phyloP scores from a whole-genome alignment of 2,888 invertebrate species.

The Choristoneura rosaceana region DNA sequence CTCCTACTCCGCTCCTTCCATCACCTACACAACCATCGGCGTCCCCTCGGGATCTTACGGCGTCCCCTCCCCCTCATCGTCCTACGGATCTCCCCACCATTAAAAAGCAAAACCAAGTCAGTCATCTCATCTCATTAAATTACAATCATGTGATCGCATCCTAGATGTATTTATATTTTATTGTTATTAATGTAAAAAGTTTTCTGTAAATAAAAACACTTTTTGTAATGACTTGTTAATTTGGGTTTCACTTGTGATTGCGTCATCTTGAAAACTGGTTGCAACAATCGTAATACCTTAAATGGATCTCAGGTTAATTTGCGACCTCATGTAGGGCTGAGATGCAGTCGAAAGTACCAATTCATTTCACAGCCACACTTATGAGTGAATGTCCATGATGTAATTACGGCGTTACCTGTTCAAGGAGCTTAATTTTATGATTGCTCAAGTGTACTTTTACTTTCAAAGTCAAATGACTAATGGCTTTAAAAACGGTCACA shows the following conservation, averaged over 20 bases:
- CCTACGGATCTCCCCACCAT: slow-evolving; percentile 79
- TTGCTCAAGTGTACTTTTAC: slow-evolving; percentile 41
- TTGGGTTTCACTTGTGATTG: slow-evolving; percentile 50
- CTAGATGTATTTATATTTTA: slow-evolving; percentile 74
- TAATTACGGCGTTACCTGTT: slow-evolving; percentile 10
- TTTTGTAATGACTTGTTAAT: slow-evolving; percentile 59
- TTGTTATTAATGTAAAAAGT: slow-evolving; percentile 76
- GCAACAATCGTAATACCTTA: slow-evolving; percentile 56
- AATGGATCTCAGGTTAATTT: slow-evolving; percentile 49
- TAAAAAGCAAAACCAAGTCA: slow-evolving; percentile 65
- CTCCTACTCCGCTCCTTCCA: slow-evolving; percentile 63
- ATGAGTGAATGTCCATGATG: slow-evolving; percentile 12
- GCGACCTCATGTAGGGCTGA: slow-evolving; percentile 26
- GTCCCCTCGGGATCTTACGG: slow-evolving; percentile 80
- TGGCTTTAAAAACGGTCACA: slow-evolving; percentile 13
- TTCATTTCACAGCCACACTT: slow-evolving; percentile 14
- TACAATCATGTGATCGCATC: slow-evolving; percentile 81
- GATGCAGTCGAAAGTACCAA: slow-evolving; percentile 15
- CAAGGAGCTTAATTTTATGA: slow-evolving; percentile 11
- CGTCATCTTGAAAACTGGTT: slow-evolving; percentile 44
- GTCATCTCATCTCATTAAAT: slow-evolving; percentile 69
- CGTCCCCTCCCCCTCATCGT: slow-evolving; percentile 73
- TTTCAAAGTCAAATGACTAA: slow-evolving; percentile 38
- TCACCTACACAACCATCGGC: slow-evolving; percentile 73
- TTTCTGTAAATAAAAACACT: slow-evolving; percentile 83